Conservation (phyloP, 2,113 vertebrate species). For the Synchiropus splendidus region DNA sequence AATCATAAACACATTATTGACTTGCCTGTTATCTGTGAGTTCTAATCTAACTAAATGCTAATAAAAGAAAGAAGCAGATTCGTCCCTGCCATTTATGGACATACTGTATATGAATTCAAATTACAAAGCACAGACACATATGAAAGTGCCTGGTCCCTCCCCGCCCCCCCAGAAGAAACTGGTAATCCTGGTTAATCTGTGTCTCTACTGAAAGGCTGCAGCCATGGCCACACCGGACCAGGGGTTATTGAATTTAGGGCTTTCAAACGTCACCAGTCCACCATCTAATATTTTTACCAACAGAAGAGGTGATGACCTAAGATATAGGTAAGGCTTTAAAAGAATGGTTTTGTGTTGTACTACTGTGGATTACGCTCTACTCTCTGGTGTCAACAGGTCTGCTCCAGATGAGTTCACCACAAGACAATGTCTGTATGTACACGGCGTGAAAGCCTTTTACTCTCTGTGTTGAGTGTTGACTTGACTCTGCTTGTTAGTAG, state of each 20-base stretch:
- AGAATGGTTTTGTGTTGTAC: neutral
- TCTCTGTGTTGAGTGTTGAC: too few species aligned
- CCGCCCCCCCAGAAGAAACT: constrained; percentile 25
- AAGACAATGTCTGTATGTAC: constrained; percentile 30
- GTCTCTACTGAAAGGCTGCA: constrained; percentile 14
- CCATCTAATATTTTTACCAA: constrained; percentile 26
- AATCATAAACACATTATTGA: too few species aligned
- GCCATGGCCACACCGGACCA: constrained; percentile 35
- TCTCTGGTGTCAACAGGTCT: constrained; percentile 16
- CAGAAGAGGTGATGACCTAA: constrained; percentile 4
- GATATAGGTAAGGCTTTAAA: constrained; percentile 44
- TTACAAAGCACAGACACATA: too few species aligned
- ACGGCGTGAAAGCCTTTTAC: too few species aligned
- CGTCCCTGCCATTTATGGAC: too few species aligned
- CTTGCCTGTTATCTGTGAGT: too few species aligned
- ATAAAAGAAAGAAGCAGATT: too few species aligned
- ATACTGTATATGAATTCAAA: too few species aligned
- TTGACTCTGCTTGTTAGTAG: constrained; percentile 17
- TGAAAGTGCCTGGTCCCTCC: constrained; percentile 5
- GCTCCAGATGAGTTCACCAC: too few species aligned
- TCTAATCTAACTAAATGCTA: too few species aligned
- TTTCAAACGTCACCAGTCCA: constrained; percentile 8
- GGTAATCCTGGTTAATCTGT: constrained; percentile 66
- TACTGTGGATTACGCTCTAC: neutral
- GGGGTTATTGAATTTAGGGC: constrained; percentile 26